Percentiles rank a stretch among this genome's conserved stretches.
phyloP scores from a whole-genome alignment of 1,140 invertebrate species.

The Aricia agestis region DNA sequence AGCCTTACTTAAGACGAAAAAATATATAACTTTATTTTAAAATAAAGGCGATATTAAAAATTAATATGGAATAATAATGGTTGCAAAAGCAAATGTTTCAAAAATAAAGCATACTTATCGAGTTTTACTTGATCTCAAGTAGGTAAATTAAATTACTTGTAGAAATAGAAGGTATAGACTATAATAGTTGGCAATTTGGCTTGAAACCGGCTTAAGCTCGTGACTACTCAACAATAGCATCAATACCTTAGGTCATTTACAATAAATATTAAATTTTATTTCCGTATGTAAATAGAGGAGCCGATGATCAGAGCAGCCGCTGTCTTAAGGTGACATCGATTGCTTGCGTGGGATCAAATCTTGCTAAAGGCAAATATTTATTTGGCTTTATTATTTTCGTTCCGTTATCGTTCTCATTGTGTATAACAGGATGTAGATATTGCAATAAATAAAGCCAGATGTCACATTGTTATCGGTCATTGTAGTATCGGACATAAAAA shows the following conservation, averaged over 20 bases:
- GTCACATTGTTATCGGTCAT: not conserved
- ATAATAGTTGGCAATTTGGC: too few relatives aligned
- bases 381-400: not conserved
- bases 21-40: too few relatives aligned
- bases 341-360: constrained; percentile 7
- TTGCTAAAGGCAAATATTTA: constrained; percentile 12
- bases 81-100: too few relatives aligned
- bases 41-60: too few relatives aligned
- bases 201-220: too few relatives aligned
- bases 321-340: not conserved
- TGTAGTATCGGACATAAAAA: not conserved
- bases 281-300: not conserved
- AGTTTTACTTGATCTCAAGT: too few relatives aligned
- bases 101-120: too few relatives aligned
- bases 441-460: not conserved
- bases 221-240: too few relatives aligned
- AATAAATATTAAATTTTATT: constrained; percentile 1
- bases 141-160: too few relatives aligned
- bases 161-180: too few relatives aligned
- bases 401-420: not conserved
- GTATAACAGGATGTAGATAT: constrained; percentile 11
- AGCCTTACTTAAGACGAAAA: not conserved
- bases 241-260: constrained; percentile 17
- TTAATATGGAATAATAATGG: too few relatives aligned
- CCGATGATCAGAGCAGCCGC: not conserved